phyloP scores from a whole-genome alignment of 2,888 invertebrate genomes.

The Orthosia gracilis region DNA sequence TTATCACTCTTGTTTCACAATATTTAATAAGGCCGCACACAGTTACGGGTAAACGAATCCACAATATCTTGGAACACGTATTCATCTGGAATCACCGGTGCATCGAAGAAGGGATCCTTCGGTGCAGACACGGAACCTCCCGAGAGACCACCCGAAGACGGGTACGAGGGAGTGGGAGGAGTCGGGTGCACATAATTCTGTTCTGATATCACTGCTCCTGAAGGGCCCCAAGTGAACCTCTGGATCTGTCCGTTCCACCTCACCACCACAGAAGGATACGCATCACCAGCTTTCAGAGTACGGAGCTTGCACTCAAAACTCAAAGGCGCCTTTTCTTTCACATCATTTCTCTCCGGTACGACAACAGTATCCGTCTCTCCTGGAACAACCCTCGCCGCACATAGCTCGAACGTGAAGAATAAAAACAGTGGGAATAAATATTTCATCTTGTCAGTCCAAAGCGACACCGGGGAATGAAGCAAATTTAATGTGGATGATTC shows the following conservation, averaged over 20 bases:
- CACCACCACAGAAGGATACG: constrained; percentile 77
- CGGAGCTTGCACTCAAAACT: constrained; percentile 68
- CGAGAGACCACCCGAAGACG: constrained; percentile 58
- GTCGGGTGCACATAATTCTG: constrained; percentile 57
- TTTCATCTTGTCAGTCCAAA: constrained; percentile 74
- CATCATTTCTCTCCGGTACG: constrained; percentile 45
- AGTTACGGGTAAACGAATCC: constrained; percentile 30
- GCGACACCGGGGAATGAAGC: constrained; percentile 64
- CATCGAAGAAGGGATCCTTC: constrained; percentile 60
- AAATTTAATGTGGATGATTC: constrained; percentile 55
- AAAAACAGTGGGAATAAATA: constrained; percentile 65
- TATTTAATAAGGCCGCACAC: constrained; percentile 22
- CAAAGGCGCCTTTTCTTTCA: constrained; percentile 67
- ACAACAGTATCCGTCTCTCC: constrained; percentile 67
- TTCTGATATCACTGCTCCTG: constrained; percentile 43
- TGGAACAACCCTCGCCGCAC: constrained; percentile 72
- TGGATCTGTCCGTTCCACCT: constrained; percentile 63
- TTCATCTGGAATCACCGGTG: constrained; percentile 56
- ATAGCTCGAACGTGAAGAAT: constrained; percentile 66
- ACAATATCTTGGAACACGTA: constrained; percentile 50
- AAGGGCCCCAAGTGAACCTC: constrained; percentile 55
- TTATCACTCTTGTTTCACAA: neutral
- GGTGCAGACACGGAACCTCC: constrained; percentile 42
- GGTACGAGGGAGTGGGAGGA: constrained; percentile 49
- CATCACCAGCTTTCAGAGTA: constrained; percentile 60